Evolutionary conservation across 2,797 vertebrate species (phyloP).

Genomic region (Mallotus villosus): DNA sequence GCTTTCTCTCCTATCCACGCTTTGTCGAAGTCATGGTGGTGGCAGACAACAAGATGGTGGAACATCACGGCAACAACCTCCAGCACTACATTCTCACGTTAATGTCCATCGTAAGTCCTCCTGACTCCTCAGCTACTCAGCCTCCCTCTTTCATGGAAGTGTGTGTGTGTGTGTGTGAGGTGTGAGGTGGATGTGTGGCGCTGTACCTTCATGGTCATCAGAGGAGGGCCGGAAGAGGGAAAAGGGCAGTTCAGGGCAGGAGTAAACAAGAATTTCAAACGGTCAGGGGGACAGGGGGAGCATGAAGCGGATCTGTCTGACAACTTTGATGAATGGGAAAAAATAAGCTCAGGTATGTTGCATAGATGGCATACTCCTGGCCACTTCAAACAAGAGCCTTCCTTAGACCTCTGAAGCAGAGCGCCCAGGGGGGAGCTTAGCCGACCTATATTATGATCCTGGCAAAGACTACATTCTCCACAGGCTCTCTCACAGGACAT

Average conservation of each 20-base stretch:
- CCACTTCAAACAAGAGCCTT: slow-evolving; percentile 64
- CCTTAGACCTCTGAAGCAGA: slow-evolving; percentile 42
- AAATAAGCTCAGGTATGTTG: slow-evolving; percentile 73
- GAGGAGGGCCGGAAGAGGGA: slow-evolving; percentile 42
- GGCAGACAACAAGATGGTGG: slow-evolving; percentile 96
- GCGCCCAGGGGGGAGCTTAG: slow-evolving; percentile 49
- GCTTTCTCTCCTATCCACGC: slow-evolving; percentile 96
- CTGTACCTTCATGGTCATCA: slow-evolving; percentile 25
- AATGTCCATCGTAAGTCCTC: slow-evolving; percentile 97
- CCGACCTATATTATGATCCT: slow-evolving; percentile 74
- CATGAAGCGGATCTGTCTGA: slow-evolving; percentile 60
- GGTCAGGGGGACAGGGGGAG: slow-evolving; percentile 43
- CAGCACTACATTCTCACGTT: slow-evolving; percentile 97
- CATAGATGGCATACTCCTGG: slow-evolving; percentile 62
- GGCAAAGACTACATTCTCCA: slow-evolving; percentile 59
- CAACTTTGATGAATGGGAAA: slow-evolving; percentile 72
- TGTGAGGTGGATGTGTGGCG: background rate
- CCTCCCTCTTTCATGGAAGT: background rate
- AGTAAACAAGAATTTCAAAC: slow-evolving; percentile 63
- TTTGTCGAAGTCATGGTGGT: slow-evolving; percentile 99
- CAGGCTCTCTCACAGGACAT: slow-evolving; percentile 49
- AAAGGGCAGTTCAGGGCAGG: slow-evolving; percentile 61
- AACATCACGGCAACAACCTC: slow-evolving; percentile 92
- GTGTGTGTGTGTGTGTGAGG: background rate
- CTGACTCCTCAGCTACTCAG: background rate